Percentiles rank a stretch among this genome's conserved stretches.
phyloP scores from a whole-genome alignment of 2,888 invertebrate species.

The Pollenia angustigena region DNA sequence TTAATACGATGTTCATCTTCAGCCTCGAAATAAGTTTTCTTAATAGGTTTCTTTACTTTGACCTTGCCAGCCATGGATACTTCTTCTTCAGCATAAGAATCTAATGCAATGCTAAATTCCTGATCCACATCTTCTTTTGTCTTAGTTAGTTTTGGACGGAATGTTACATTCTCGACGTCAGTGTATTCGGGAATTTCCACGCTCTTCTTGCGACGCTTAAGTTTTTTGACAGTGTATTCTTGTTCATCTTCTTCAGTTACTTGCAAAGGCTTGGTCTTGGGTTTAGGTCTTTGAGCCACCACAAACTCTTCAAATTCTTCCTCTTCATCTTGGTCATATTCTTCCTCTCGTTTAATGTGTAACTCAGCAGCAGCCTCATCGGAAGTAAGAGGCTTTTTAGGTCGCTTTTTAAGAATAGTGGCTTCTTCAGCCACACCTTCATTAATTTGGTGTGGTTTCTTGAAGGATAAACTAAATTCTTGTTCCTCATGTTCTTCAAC shows the following conservation, averaged over 20 bases:
- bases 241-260: constrained; percentile 87
- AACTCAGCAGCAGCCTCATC: constrained; percentile 84
- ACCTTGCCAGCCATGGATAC: constrained; percentile 94
- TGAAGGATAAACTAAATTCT: constrained; percentile 81
- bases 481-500: constrained; percentile 82
- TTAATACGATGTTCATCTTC: constrained; percentile 90
- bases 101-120: constrained; percentile 93
- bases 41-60: constrained; percentile 90
- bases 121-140: constrained; percentile 95
- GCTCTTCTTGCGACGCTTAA: constrained; percentile 88
- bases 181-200: constrained; percentile 89
- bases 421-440: constrained; percentile 84
- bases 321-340: constrained; percentile 83
- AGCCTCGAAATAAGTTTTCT: constrained; percentile 91
- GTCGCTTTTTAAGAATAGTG: constrained; percentile 83
- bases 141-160: constrained; percentile 90
- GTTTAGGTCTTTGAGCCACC: constrained; percentile 84
- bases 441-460: constrained; percentile 83
- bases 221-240: constrained; percentile 90
- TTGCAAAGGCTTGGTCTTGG: constrained; percentile 85
- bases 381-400: constrained; percentile 78
- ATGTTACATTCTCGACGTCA: constrained; percentile 91
- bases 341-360: constrained; percentile 81
- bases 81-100: constrained; percentile 94
- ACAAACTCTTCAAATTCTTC: constrained; percentile 86